Percentiles rank a stretch among this genome's conserved stretches.
phyloP scores from a whole-genome alignment of 2,113 vertebrate genomes.

The Noctilio leporinus region DNA sequence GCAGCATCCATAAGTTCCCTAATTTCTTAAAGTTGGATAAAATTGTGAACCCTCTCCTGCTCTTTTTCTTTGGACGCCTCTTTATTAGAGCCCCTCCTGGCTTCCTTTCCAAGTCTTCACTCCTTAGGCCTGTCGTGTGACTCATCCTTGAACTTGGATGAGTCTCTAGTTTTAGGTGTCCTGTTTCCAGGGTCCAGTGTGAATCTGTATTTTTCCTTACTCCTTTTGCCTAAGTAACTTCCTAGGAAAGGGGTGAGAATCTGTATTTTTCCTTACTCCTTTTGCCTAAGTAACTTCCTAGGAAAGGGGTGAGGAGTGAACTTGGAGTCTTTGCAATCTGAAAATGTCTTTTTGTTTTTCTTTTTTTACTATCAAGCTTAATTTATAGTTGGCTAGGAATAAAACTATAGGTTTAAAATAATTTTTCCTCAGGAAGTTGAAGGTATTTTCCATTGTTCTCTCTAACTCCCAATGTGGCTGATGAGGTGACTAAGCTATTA shows the following conservation, averaged over 20 bases:
- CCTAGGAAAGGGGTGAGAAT: not conserved
- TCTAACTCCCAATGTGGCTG: not conserved
- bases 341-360: not conserved
- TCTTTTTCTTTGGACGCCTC: not conserved
- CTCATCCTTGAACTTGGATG: not conserved
- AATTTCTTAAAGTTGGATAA: not conserved
- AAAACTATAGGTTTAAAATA: constrained; percentile 31
- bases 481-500: not conserved
- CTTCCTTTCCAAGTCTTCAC: not conserved
- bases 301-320: not conserved
- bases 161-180: not conserved
- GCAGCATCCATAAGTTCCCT: not conserved
- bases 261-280: not conserved
- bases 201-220: not conserved
- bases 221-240: not conserved
- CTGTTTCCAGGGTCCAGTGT: not conserved
- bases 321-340: not conserved
- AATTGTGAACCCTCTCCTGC: not conserved
- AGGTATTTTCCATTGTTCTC: not conserved
- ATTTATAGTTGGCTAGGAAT: not conserved
- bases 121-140: not conserved
- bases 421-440: not conserved
- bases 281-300: constrained; percentile 12
- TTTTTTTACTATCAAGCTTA: not conserved
- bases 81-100: not conserved